Percentiles rank a stretch among this genome's conserved stretches.
phyloP scores from a whole-genome alignment of 2,113 vertebrate species.

The Mustelus asterias region DNA sequence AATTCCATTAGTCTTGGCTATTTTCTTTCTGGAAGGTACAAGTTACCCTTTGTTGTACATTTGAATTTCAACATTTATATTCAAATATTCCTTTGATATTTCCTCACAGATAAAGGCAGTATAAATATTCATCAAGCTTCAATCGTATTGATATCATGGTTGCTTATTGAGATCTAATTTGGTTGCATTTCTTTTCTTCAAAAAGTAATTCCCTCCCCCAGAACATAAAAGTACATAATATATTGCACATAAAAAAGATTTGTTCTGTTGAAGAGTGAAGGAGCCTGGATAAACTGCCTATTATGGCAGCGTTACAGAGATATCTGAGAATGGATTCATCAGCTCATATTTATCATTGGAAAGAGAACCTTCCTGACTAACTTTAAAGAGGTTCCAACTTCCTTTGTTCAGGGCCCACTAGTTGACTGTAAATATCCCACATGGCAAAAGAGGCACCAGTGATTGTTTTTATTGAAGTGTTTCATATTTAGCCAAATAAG shows the following conservation, averaged over 20 bases:
- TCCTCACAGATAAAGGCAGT: background rate
- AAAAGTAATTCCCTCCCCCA: background rate
- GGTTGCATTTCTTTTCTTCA: background rate
- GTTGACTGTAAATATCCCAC: background rate
- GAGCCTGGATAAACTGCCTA: background rate
- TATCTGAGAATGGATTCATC: background rate
- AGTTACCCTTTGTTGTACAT: background rate
- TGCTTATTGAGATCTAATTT: background rate
- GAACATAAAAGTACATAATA: background rate
- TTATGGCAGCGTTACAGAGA: background rate
- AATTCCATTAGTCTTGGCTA: background rate
- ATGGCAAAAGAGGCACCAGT: background rate
- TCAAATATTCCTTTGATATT: background rate
- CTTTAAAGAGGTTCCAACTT: background rate
- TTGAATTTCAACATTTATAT: constrained; percentile 1
- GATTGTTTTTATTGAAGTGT: background rate
- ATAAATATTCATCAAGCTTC: background rate
- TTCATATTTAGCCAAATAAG: background rate
- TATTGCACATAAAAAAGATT: background rate
- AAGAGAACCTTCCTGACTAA: background rate
- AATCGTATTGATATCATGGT: background rate
- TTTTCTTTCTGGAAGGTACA: background rate
- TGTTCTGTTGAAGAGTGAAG: background rate
- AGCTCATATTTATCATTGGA: background rate
- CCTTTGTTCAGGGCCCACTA: background rate